Conservation (phyloP, 2,113 vertebrate species). For the Chrysemys picta region DNA sequence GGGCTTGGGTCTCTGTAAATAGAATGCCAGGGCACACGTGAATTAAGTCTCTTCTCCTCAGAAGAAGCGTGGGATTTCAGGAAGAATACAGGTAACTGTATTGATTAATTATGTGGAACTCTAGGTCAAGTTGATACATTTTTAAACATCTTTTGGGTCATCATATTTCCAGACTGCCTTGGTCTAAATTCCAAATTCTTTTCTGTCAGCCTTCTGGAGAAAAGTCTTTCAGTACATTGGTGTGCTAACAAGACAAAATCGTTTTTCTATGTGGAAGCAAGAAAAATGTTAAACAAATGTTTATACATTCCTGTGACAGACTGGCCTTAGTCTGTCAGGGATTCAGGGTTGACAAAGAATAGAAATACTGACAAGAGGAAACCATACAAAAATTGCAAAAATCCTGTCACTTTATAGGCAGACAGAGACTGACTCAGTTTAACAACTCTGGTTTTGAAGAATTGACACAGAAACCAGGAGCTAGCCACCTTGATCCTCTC, state of each 20-base stretch:
- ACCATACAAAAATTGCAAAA: neutral
- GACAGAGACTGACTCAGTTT: neutral
- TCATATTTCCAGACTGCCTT: neutral
- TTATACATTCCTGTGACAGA: neutral
- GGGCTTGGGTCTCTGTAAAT: no score
- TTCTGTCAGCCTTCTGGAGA: neutral
- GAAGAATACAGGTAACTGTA: no score
- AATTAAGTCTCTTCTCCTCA: no score
- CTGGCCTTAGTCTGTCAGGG: neutral
- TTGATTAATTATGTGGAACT: no score
- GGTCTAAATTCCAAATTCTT: neutral
- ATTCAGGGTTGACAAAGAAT: neutral
- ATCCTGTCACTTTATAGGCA: neutral
- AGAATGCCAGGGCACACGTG: no score
- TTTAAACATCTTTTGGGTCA: neutral
- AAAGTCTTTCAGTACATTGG: neutral
- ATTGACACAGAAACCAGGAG: neutral
- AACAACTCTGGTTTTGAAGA: neutral
- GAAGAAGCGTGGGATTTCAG: no score
- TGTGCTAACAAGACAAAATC: neutral
- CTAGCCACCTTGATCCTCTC: fast-evolving
- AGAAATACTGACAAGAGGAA: neutral
- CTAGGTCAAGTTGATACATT: slow-evolving; percentile 35
- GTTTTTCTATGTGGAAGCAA: neutral
- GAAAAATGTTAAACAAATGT: neutral